These are phyloP conservation scores for Micrasema longulum DNA, from an alignment of 1,140 invertebrate species.

Conservation along the genomic window DNA sequence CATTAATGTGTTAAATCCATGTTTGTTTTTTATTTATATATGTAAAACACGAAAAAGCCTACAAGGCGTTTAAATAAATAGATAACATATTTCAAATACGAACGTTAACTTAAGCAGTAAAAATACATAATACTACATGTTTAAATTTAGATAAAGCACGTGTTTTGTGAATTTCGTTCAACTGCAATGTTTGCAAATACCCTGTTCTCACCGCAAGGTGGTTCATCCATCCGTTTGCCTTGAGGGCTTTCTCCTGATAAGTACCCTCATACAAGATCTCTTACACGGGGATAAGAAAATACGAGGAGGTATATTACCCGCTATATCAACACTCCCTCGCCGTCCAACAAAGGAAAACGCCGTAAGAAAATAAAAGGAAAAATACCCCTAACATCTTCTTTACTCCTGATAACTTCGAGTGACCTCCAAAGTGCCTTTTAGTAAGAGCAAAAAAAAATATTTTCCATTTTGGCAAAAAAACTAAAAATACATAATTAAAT, in stretches of 20 bases:
- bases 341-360: conserved; percentile 39
- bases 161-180: no score
- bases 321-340: conserved; percentile 48
- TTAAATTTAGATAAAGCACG: no score
- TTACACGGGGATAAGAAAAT: conserved; percentile 51
- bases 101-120: no score
- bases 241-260: conserved; percentile 45
- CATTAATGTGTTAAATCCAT: no score
- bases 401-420: conserved; percentile 38
- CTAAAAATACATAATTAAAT: no score
- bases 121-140: no score
- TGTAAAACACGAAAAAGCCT: no score
- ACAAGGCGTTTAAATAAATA: no score
- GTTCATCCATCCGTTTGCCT: conserved; percentile 40
- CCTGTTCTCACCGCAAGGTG: conserved; percentile 5
- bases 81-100: no score
- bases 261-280: conserved; percentile 44
- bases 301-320: conserved; percentile 50
- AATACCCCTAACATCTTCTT: conserved; percentile 33
- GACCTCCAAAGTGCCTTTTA: conserved; percentile 31
- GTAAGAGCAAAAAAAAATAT: no score
- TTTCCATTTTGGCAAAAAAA: no score
- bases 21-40: no score
- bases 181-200: not conserved
- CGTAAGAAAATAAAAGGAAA: conserved; percentile 38